Conservation (phyloP, 1,140 invertebrate species). For the Scaptodrosophila lebanonensis region DNA sequence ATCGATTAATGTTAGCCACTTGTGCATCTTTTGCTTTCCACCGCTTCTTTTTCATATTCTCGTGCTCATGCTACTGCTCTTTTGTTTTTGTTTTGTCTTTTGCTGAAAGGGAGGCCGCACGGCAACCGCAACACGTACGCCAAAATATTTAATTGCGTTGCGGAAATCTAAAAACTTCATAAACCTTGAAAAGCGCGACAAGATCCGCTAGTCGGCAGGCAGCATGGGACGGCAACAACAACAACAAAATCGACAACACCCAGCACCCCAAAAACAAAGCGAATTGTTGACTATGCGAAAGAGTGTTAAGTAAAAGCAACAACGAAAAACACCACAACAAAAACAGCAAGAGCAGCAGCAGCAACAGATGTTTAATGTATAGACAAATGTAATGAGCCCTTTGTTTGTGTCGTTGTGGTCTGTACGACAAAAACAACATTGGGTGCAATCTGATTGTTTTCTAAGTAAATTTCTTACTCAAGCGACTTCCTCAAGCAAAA, state of each 20-base stretch:
- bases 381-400: slow-evolving; percentile 8
- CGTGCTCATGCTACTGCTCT: not conserved
- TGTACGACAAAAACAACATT: not conserved
- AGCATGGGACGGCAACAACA: too few species aligned
- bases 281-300: too few species aligned
- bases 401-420: too few species aligned
- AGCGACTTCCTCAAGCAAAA: too few species aligned
- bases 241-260: too few species aligned
- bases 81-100: slow-evolving; percentile 13
- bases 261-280: too few species aligned
- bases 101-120: slow-evolving; percentile 18
- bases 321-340: slow-evolving; percentile 17
- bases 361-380: slow-evolving; percentile 11
- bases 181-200: slow-evolving; percentile 48
- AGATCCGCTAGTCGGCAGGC: too few species aligned
- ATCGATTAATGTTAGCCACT: too few species aligned
- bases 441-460: too few species aligned
- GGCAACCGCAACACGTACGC: slow-evolving; percentile 61
- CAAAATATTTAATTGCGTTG: slow-evolving; percentile 61
- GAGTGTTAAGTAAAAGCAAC: slow-evolving; percentile 8
- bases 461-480: too few species aligned
- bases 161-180: slow-evolving; percentile 54
- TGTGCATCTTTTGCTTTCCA: too few species aligned
- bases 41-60: too few species aligned
- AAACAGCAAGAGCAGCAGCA: slow-evolving; percentile 5